Base-by-base conservation (phyloP, 2,888 invertebrate genomes). In the Epistrophella euchroma region DNA sequence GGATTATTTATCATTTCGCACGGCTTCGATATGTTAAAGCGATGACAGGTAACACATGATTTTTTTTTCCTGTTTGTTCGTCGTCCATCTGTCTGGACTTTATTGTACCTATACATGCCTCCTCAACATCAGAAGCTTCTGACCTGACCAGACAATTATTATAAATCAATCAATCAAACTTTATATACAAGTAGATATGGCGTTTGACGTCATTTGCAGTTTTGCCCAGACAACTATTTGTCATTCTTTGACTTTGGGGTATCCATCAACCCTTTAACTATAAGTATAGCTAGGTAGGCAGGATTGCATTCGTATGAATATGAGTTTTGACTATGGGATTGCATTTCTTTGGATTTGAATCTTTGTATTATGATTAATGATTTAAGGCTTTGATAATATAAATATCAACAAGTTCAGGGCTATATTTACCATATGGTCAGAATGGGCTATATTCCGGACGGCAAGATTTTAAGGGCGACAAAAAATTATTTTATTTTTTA, bases 141-240 rank as follows among this genome's bases (percentile, higher is more conserved):
- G 45, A 37, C 56, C 60, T 45, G 17, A 17, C 37, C 85, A 85
- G 80, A 85, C 80, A 85, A 85, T 85, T 85, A 85, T 85, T 85
- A 77, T 85, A 85, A 85, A 85, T 85, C 85, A 85, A 81, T 85
- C 85, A 85, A 73, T 85, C 85, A 85, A 72, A 52, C 68, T 62
- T 76, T 68, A 55, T 56, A 73, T 40, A 50, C 71, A n/a, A n/a
- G 37, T 32, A 47, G 11, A 35, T 2, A 28, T 4, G n/a, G n/a
- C 25, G 25, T 32, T 50, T 45, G 68, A 80, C 74, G 70, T 76
- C 80, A 75, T 77, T 75, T 28, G 72, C 43, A 60, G 60, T 76
- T 80, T 76, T 40, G 55, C 68, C 85, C 85, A 77, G 72, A 80
- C 76, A 77, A 73, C 68, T 68, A 85, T 85, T 80, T 80, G 80